These are phyloP conservation scores for Coenonympha arcania DNA, from an alignment of 2,888 invertebrate genomes.

Conservation along the genomic window DNA sequence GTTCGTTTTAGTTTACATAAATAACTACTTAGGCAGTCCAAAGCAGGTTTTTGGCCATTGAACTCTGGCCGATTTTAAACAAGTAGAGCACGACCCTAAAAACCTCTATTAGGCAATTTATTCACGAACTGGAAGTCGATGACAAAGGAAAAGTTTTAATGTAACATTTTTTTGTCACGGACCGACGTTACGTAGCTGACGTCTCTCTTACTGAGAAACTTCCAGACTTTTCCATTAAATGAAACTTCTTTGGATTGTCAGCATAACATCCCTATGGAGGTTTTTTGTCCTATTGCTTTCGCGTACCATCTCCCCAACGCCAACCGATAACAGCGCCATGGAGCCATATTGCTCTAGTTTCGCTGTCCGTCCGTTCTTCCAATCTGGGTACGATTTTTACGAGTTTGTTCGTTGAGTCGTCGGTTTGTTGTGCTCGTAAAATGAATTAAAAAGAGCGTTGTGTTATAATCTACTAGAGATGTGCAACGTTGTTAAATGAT, in stretches of 20 bases:
- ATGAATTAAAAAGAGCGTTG: no score
- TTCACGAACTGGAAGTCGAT: not conserved
- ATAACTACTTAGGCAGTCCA: no score
- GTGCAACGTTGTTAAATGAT: no score
- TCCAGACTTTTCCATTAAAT: conserved; percentile 38
- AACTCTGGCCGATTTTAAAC: not conserved
- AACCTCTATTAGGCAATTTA: not conserved
- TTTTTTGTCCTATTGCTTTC: not conserved
- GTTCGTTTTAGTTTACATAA: no score
- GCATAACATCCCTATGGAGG: conserved; percentile 6
- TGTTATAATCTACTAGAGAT: no score
- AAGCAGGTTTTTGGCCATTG: no score
- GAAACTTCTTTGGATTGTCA: conserved; percentile 21
- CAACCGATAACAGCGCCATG: no score
- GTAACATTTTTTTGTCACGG: conserved; percentile 3
- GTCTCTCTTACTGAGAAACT: conserved; percentile 24
- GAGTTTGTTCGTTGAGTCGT: no score
- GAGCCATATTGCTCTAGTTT: no score
- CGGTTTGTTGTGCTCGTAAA: no score
- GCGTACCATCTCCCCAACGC: not conserved
- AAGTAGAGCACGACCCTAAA: not conserved
- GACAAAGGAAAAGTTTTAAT: conserved; percentile 6
- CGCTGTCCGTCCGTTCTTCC: no score
- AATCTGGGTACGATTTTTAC: no score
- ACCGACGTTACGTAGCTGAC: not conserved